These are phyloP conservation scores for Chrysodeixis includens DNA, from an alignment of 2,888 invertebrate genomes.

Conservation along the genomic window DNA sequence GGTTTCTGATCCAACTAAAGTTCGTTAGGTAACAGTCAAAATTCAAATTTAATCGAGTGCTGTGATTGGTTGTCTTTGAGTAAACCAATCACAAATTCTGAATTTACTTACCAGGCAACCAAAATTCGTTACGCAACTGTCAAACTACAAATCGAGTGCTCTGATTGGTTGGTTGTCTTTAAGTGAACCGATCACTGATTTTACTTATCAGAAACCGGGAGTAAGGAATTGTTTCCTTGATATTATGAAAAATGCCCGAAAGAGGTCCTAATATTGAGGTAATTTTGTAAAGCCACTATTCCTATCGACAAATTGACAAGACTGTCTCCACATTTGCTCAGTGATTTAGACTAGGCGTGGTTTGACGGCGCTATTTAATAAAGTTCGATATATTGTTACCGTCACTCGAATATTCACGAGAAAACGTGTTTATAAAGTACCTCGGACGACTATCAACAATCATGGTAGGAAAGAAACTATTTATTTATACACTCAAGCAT, in stretches of 20 bases:
- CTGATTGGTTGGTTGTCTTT: too few relatives aligned
- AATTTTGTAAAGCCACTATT: neutral
- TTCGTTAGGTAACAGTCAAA: neutral
- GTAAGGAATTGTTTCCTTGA: neutral
- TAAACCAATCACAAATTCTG: too few relatives aligned
- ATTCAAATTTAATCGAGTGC: neutral
- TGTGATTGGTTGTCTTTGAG: too few relatives aligned
- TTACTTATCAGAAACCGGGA: too few relatives aligned
- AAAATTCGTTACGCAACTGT: neutral
- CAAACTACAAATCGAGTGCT: too few relatives aligned
- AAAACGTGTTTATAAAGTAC: neutral
- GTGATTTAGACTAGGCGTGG: neutral
- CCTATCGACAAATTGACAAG: neutral
- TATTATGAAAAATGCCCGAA: neutral
- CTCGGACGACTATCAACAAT: neutral
- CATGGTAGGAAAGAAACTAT: neutral
- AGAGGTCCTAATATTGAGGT: neutral
- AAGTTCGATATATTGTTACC: neutral
- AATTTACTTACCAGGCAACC: too few relatives aligned
- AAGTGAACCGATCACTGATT: too few relatives aligned
- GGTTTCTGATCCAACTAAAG: neutral
- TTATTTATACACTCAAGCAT: neutral
- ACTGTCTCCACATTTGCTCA: slow-evolving; percentile 4
- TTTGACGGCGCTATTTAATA: neutral
- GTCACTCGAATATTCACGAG: neutral